These are phyloP conservation scores for Euplagia quadripunctaria DNA, from an alignment of 2,888 invertebrate species.

Conservation along the genomic window DNA sequence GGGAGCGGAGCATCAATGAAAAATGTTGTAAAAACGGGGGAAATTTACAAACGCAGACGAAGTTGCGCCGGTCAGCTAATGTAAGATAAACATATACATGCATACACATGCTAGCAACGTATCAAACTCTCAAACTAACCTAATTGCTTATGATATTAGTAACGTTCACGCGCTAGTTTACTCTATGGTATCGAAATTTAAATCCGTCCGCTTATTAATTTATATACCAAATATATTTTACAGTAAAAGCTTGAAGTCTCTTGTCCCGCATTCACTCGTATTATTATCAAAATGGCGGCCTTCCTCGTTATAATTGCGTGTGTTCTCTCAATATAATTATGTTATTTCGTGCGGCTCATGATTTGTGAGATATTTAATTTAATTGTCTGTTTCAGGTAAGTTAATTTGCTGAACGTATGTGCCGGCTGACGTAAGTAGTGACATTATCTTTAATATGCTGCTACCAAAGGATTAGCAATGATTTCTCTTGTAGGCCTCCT, in stretches of 20 bases:
- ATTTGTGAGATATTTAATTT: slow-evolving; percentile 26
- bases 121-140: not conserved
- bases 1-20: too few relatives aligned
- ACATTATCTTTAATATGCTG: not conserved
- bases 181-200: not conserved
- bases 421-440: slow-evolving; percentile 22
- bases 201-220: not conserved
- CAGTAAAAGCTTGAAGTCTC: not conserved
- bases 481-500: not conserved
- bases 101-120: too few relatives aligned
- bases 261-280: slow-evolving; percentile 4
- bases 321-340: slow-evolving; percentile 34
- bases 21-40: too few relatives aligned
- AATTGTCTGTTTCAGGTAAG: slow-evolving; percentile 47
- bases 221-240: not conserved
- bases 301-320: slow-evolving; percentile 20
- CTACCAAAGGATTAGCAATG: not conserved
- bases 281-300: slow-evolving; percentile 16
- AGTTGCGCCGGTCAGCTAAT: too few relatives aligned
- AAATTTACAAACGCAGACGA: too few relatives aligned
- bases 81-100: too few relatives aligned
- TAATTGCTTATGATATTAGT: not conserved
- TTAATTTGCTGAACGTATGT: slow-evolving; percentile 22
- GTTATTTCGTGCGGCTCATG: slow-evolving; percentile 16
- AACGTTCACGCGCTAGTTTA: not conserved